These are phyloP conservation scores for Protonibea diacanthus DNA, from an alignment of 2,797 vertebrate species.

Conservation along the genomic window DNA sequence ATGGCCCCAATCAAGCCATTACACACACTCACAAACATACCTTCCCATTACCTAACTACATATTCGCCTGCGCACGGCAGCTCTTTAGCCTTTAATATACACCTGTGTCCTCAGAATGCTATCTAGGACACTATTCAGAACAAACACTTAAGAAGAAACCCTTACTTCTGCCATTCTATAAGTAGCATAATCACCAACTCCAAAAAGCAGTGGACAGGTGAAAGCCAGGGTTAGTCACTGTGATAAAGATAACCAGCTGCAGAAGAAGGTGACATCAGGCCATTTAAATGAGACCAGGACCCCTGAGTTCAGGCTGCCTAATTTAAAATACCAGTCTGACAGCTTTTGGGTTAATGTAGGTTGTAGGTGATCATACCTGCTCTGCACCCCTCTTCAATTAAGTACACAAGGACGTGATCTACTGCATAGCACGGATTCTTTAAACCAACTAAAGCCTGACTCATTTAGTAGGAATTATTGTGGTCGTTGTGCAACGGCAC, in stretches of 20 bases:
- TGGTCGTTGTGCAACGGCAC: constrained; percentile 56
- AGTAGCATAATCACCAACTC: constrained; percentile 56
- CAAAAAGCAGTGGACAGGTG: constrained; percentile 44
- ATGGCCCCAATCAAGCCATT: constrained; percentile 76
- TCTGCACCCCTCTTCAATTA: constrained; percentile 20
- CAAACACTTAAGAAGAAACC: constrained; percentile 56
- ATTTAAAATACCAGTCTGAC: constrained; percentile 17
- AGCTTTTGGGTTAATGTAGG: neutral
- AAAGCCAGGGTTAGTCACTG: constrained; percentile 51
- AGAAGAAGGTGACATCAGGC: constrained; percentile 31
- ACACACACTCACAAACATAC: constrained; percentile 49
- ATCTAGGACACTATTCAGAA: constrained; percentile 58
- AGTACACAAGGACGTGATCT: constrained; percentile 39
- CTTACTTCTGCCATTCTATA: constrained; percentile 51
- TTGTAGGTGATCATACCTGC: constrained; percentile 15
- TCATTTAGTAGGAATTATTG: constrained; percentile 61
- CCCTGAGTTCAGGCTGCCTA: constrained; percentile 1
- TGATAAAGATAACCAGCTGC: constrained; percentile 41
- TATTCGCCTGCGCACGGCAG: constrained; percentile 54
- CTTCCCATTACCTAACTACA: constrained; percentile 55
- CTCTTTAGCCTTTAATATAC: constrained; percentile 70
- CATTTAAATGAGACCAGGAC: constrained; percentile 7
- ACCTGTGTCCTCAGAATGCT: constrained; percentile 62
- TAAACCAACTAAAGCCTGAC: constrained; percentile 49
- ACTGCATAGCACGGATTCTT: constrained; percentile 72